Evolutionary conservation across 1,140 invertebrate genomes (phyloP).

Genomic region (Drosophila subobscura): DNA sequence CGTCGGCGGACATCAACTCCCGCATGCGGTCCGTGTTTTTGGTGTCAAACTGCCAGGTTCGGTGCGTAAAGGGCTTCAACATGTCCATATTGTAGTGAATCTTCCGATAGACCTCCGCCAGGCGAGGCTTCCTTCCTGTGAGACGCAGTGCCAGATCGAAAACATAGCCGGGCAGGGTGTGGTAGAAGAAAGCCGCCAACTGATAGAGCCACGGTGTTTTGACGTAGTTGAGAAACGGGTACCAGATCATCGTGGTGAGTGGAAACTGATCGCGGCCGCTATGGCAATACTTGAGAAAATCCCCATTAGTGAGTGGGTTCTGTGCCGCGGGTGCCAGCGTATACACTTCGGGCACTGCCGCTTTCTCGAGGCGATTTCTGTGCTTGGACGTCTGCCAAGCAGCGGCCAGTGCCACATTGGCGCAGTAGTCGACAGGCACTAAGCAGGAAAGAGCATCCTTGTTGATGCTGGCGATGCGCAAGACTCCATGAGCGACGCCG

Average conservation of each 20-base stretch:
- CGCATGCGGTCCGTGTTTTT: constrained; percentile 87
- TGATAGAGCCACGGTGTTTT: constrained; percentile 76
- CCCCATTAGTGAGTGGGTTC: constrained; percentile 86
- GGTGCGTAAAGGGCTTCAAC: constrained; percentile 87
- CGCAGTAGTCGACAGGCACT: constrained; percentile 91
- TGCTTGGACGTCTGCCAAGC: constrained; percentile 87
- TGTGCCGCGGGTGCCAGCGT: constrained; percentile 88
- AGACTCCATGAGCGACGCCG: constrained; percentile 88
- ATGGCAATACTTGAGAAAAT: constrained; percentile 82
- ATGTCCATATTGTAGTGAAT: constrained; percentile 87
- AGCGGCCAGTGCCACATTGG: constrained; percentile 89
- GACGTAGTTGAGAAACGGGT: constrained; percentile 80
- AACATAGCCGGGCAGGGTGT: constrained; percentile 85
- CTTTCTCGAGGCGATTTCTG: background rate
- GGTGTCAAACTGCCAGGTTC: constrained; percentile 88
- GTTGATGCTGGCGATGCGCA: constrained; percentile 87
- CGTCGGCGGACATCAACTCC: constrained; percentile 85
- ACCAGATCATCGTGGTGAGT: constrained; percentile 84
- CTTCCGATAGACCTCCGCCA: constrained; percentile 88
- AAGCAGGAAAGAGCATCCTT: constrained; percentile 83
- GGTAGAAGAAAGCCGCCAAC: constrained; percentile 84
- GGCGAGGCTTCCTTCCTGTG: constrained; percentile 67
- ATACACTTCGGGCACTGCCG: constrained; percentile 85
- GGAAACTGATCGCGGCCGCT: constrained; percentile 69
- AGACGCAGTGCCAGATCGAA: constrained; percentile 84